Base-by-base conservation (phyloP, 2,888 invertebrate species). In the Formica aserva region DNA sequence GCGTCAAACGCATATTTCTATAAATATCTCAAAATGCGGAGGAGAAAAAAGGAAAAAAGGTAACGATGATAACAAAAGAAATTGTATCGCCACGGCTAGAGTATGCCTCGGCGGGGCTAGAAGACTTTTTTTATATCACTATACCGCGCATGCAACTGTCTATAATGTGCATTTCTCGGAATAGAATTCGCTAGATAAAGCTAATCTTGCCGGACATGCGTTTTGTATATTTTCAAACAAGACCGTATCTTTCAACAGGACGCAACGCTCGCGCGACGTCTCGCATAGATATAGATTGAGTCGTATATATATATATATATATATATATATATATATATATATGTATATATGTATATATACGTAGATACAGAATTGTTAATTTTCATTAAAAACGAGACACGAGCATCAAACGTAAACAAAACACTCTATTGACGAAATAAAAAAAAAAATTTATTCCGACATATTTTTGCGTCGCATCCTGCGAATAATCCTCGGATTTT, bases 171-270 rank as follows among this genome's bases (percentile, higher is more conserved):
- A 57, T 60, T 38, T 60, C 38, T 38, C 60, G 74, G 26, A 62
- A 62, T 74, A 60, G 60, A 29, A 60, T 62, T 74, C 22, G 26
- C 41, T 22, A 57, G 63, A 65, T 38, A 76, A 57, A 32, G 62
- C 48, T 26, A n/a, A 6, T 11, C 22, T n/a, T 62, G 13, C 5
- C 38, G 38, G 22, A 35, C 65, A 35, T n/a, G 63, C 63, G 35
- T n/a, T 65, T 35, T 41, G 32, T 62, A n/a, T 62, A 62, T 62
- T 62, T 32, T 60, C 13, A 18, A 62, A 62, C 62, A 62, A 55
- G 22, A 57, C 4, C 22, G 57, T 13, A 11, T 8, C 57, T 22
- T 22, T 22, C 13, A 11, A 57, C 57, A 22, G 22, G 22, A 22
- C 22, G 57, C 62, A 32, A 62, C 62, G 18, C 62, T 29, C 62